Evolutionary conservation across 1,140 invertebrate genomes (phyloP).

Genomic region (Eciton burchellii): DNA sequence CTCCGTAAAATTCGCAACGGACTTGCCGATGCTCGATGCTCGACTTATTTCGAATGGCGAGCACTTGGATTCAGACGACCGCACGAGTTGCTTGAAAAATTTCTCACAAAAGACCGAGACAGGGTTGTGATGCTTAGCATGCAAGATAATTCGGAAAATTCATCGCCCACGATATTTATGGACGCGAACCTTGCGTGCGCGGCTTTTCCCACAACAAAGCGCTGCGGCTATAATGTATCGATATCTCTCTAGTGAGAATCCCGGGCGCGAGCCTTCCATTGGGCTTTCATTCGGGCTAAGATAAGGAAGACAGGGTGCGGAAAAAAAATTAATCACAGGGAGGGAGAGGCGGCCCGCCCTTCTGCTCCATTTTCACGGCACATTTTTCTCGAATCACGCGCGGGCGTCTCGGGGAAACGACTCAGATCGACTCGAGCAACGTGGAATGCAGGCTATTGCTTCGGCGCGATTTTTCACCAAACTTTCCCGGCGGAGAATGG

Average conservation of each 20-base stretch:
- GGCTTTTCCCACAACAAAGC: neutral
- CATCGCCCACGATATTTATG: neutral
- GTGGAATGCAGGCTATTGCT: slow-evolving; percentile 70
- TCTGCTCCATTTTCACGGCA: slow-evolving; percentile 71
- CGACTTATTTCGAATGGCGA: slow-evolving; percentile 15
- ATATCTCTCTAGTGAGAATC: slow-evolving; percentile 18
- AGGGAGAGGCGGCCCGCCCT: slow-evolving; percentile 27
- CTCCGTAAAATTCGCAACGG: slow-evolving; percentile 53
- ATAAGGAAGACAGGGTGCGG: slow-evolving; percentile 59
- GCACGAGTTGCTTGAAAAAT: too few species aligned
- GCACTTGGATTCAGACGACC: neutral
- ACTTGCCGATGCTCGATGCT: slow-evolving; percentile 29
- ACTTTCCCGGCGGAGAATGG: slow-evolving; percentile 67
- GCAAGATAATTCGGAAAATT: neutral
- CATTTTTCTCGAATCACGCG: slow-evolving; percentile 71
- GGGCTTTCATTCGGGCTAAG: slow-evolving; percentile 45
- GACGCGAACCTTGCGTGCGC: neutral
- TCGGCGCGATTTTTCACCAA: slow-evolving; percentile 73
- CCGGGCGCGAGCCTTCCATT: neutral
- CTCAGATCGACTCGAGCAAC: slow-evolving; percentile 40
- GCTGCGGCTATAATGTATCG: slow-evolving; percentile 1
- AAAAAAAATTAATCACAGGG: slow-evolving; percentile 74
- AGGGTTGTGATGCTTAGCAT: too few species aligned
- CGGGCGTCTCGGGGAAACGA: slow-evolving; percentile 49
- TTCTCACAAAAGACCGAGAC: too few species aligned